Evolutionary conservation across 2,888 invertebrate species (phyloP), one percentile per base, ranked within the genome.

Genomic region (Diploptera punctata): DNA sequence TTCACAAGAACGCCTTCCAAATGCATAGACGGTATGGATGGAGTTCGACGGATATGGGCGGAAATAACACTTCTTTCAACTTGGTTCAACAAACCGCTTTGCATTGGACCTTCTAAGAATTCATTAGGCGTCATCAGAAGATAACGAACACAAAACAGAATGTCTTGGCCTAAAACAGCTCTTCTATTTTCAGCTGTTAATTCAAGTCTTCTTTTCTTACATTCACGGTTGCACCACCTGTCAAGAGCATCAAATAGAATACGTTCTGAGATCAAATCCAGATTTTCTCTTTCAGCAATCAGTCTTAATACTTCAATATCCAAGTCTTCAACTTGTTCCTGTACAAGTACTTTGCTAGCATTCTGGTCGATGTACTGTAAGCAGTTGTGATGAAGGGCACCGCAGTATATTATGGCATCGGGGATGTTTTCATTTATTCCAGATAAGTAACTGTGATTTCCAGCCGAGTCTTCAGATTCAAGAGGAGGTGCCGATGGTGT

Each of bases 321-420:
- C 38, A 94, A 83, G 72, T 92, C 90, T 74, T 87, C 85, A 49
- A 91, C 85, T 49, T 84, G 83, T 76, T 87, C 86, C 67, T 88
- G 87, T 21, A 79, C 80, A 9, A 91, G 81, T 13, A 91, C 84
- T 47, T 81, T 82, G 62, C 85, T 86, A 0, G 88, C 87, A 75
- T 87, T 80, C 16, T 83, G 81, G 79, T 90, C 90, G 70, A 91
- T 87, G 74, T 87, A 88, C 21, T 87, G 82, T 65, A 92, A 84
- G 76, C 93, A 92, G 77, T 90, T 90, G 78, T 87, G 86, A 1
- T 91, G 86, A 21, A 94, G 84, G 57, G 87, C 87, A 75, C 88
- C 87, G 76, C 90, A 90, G 80, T 82, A 76, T 76, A 78, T 82
- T 81, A 74, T 80, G 78, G 82, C 86, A 68, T 86, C 81, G 1